Conservation (phyloP, 2,113 vertebrate species). For the Thryonomys swinderianus region DNA sequence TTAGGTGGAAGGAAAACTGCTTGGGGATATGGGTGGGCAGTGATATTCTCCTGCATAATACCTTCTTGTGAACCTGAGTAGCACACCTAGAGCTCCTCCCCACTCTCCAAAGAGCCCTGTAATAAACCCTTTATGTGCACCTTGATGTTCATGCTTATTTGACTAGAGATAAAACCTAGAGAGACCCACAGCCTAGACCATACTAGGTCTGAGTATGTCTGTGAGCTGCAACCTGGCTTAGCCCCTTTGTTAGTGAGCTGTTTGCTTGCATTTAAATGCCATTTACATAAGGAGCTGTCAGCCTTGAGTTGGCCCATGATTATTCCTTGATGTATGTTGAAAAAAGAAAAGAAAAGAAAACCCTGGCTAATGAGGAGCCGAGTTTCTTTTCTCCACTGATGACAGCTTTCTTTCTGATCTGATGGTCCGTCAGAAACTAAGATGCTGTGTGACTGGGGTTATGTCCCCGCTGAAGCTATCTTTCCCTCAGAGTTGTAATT, state of each 20-base stretch:
- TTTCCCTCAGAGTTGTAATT: conserved; percentile 63
- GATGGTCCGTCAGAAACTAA: conserved; percentile 68
- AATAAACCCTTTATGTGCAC: not conserved
- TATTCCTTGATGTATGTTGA: conserved; percentile 72
- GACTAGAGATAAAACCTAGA: not conserved
- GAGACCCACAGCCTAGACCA: not conserved
- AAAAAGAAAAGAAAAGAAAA: conserved; percentile 61
- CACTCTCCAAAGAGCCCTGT: not conserved
- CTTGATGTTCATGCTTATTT: not conserved
- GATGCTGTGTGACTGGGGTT: conserved; percentile 73
- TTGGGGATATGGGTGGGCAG: not conserved
- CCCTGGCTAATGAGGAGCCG: conserved; percentile 78
- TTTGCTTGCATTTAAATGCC: conserved; percentile 63
- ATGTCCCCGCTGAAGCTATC: conserved; percentile 59
- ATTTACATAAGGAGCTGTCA: conserved; percentile 80
- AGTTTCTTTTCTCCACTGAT: conserved; percentile 65
- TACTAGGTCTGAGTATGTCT: conserved; percentile 6
- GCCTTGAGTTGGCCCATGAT: conserved; percentile 70
- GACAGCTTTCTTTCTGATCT: conserved; percentile 71
- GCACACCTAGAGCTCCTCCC: not conserved
- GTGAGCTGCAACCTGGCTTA: conserved; percentile 5
- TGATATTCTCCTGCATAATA: not conserved
- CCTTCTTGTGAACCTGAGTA: not conserved
- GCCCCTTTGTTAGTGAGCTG: conserved; percentile 59
- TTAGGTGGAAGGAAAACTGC: not conserved